These are phyloP conservation scores for Cyrtonyx montezumae DNA, from an alignment of 2,113 vertebrate species.

Conservation along the genomic window DNA sequence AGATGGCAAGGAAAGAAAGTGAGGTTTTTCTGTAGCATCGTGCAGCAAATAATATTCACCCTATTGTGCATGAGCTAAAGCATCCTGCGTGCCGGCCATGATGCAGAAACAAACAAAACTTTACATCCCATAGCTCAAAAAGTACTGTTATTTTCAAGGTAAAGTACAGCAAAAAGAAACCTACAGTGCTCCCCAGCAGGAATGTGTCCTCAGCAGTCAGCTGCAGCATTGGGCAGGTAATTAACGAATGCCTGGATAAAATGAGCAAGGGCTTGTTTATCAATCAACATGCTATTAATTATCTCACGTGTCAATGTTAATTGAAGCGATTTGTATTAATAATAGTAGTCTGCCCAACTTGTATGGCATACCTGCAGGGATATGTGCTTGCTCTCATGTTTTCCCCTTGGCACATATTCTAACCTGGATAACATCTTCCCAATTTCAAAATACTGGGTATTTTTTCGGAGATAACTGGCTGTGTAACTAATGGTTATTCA, in stretches of 20 bases:
- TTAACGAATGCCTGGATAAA: slow-evolving; percentile 35
- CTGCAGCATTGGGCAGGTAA: neutral
- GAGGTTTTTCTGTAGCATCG: neutral
- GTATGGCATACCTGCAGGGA: neutral
- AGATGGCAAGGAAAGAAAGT: neutral
- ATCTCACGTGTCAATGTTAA: slow-evolving; percentile 39
- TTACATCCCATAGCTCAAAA: neutral
- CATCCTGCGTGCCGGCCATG: neutral
- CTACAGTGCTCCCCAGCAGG: neutral
- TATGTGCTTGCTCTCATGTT: neutral
- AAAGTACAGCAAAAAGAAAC: neutral
- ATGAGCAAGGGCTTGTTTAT: slow-evolving; percentile 39
- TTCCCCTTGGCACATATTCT: neutral
- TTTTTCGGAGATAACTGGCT: neutral
- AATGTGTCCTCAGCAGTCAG: neutral
- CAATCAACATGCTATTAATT: slow-evolving; percentile 57
- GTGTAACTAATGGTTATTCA: neutral
- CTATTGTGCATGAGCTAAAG: neutral
- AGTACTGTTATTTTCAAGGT: neutral
- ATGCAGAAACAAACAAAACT: neutral
- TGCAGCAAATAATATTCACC: neutral
- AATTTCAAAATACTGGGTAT: neutral
- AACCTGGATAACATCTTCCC: neutral
- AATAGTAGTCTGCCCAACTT: neutral
- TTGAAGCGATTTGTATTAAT: slow-evolving; percentile 58